phyloP scores from a whole-genome alignment of 2,797 vertebrate species.

The Gobionotothen gibberifrons region DNA sequence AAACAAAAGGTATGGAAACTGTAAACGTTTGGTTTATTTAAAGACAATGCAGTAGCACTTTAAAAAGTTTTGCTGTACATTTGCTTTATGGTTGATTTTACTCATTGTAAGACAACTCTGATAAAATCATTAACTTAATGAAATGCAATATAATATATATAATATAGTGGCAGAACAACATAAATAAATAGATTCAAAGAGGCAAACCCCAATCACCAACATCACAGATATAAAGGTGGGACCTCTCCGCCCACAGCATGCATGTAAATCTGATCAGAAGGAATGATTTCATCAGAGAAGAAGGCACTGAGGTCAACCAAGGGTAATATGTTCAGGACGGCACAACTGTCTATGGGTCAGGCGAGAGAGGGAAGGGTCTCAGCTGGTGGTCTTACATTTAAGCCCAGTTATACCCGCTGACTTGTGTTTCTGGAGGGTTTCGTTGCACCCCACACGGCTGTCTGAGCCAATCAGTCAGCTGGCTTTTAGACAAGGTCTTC shows the following conservation, averaged over 20 bases:
- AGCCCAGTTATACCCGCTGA: constrained; percentile 66
- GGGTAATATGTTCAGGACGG: constrained; percentile 55
- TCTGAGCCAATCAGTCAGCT: constrained; percentile 62
- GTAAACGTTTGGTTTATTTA: too few species aligned
- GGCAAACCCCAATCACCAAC: not conserved
- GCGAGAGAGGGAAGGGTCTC: constrained; percentile 37
- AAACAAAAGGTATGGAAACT: too few species aligned
- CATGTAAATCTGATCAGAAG: not conserved
- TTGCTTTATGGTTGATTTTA: too few species aligned
- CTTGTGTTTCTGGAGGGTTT: constrained; percentile 69
- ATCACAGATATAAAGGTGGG: not conserved
- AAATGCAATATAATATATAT: too few species aligned
- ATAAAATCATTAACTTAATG: too few species aligned
- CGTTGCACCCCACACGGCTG: constrained; percentile 57
- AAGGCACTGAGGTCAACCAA: constrained; percentile 47
- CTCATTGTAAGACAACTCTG: too few species aligned
- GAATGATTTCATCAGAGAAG: constrained; percentile 41
- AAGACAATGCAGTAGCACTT: too few species aligned
- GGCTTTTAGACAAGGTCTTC: constrained; percentile 54
- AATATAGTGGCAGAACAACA: not conserved
- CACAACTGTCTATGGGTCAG: constrained; percentile 51
- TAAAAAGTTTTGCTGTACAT: too few species aligned
- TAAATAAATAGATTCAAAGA: not conserved
- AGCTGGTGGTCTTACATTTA: constrained; percentile 65
- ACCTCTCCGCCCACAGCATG: not conserved